These are phyloP conservation scores for Pseudachorutes palmiensis DNA, from an alignment of 1,140 invertebrate species.

Conservation along the genomic window DNA sequence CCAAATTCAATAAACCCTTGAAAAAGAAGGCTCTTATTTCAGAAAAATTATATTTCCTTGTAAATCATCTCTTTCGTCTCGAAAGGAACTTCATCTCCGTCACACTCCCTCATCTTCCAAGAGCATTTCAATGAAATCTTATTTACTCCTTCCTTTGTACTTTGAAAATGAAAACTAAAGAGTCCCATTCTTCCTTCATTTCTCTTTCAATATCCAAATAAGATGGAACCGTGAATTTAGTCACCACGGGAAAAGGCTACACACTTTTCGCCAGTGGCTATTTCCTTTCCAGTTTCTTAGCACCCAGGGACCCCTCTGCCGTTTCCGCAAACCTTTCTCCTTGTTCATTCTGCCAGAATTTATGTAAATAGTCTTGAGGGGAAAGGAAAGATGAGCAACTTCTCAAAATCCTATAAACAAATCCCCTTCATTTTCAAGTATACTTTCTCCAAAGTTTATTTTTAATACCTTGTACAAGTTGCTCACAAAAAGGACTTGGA, in stretches of 20 bases:
- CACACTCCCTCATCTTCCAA: neutral
- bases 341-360: neutral
- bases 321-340: neutral
- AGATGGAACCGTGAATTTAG: too few species aligned
- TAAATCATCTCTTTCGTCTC: neutral
- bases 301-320: neutral
- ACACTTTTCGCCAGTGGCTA: neutral
- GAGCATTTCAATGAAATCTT: constrained; percentile 5
- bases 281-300: neutral
- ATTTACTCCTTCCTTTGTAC: neutral
- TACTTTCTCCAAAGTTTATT: too few species aligned
- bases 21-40: neutral
- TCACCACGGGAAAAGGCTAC: neutral
- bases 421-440: neutral
- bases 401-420: too few species aligned
- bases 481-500: too few species aligned
- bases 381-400: neutral
- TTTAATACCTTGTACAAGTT: too few species aligned
- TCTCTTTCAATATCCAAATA: neutral
- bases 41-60: neutral
- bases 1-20: neutral
- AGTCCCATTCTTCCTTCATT: neutral
- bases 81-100: constrained; percentile 5
- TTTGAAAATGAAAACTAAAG: neutral
- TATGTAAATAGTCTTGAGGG: neutral